Conservation (phyloP, 2,797 vertebrate species). For the Bryconaethiops microstoma region DNA sequence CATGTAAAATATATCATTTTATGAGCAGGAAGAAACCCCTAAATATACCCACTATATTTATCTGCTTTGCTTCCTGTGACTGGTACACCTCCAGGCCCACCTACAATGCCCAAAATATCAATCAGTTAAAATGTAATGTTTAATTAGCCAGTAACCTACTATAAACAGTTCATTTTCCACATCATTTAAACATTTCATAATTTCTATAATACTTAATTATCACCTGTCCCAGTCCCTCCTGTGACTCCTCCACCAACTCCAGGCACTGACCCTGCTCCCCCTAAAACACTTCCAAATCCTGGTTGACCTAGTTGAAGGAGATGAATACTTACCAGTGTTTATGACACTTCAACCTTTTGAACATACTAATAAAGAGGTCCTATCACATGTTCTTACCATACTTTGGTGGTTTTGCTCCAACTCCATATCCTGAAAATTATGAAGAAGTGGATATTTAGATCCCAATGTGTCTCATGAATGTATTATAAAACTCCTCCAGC, state of each 20-base stretch:
- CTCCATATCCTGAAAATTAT: constrained; percentile 44
- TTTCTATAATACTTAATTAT: background rate
- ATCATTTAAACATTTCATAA: background rate
- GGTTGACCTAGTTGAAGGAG: constrained; percentile 45
- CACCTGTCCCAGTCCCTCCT: constrained; percentile 51
- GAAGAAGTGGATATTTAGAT: background rate
- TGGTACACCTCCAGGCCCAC: constrained; percentile 36
- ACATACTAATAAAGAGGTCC: background rate
- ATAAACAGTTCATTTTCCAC: too few relatives aligned
- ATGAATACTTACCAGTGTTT: background rate
- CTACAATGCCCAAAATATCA: constrained; percentile 5
- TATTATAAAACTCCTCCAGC: background rate
- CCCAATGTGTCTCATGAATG: background rate
- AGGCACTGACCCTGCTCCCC: constrained; percentile 42
- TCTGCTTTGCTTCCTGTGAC: constrained; percentile 41
- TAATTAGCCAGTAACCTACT: background rate
- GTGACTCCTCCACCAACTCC: constrained; percentile 47
- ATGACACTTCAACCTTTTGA: background rate
- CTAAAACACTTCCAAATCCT: constrained; percentile 45
- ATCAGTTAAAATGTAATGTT: background rate
- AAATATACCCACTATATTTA: constrained; percentile 48
- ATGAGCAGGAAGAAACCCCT: background rate
- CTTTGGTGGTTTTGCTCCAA: constrained; percentile 51
- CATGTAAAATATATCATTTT: background rate
- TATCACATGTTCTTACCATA: constrained; percentile 49